Evolutionary conservation across 2,888 invertebrate species (phyloP).

Genomic region (Eilema depressum): DNA sequence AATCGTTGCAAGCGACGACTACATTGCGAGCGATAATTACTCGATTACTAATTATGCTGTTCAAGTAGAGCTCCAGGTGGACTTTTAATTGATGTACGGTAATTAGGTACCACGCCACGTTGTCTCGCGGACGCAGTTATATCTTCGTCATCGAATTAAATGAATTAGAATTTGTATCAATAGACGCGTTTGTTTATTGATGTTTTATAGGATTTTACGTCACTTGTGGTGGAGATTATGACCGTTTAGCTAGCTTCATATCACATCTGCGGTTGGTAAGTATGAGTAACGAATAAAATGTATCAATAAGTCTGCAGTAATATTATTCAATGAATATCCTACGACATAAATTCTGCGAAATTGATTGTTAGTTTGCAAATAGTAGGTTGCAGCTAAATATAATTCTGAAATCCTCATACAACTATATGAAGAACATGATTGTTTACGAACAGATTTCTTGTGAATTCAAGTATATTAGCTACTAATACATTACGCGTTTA

Average conservation of each 20-base stretch:
- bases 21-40: slow-evolving; percentile 18
- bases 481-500: not conserved
- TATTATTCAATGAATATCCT: slow-evolving; percentile 51
- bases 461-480: not conserved
- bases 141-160: slow-evolving; percentile 31
- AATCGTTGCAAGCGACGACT: slow-evolving; percentile 27
- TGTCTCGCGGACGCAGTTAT: slow-evolving; percentile 27
- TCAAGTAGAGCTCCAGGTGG: slow-evolving; percentile 10
- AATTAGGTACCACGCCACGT: slow-evolving; percentile 26
- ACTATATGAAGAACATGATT: slow-evolving; percentile 20
- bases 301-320: slow-evolving; percentile 40
- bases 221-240: not conserved
- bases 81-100: slow-evolving; percentile 22
- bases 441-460: slow-evolving; percentile 25
- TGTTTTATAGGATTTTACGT: slow-evolving; percentile 24
- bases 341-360: slow-evolving; percentile 43
- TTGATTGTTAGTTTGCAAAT: slow-evolving; percentile 34
- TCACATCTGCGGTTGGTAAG: slow-evolving; percentile 27
- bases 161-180: slow-evolving; percentile 32
- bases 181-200: slow-evolving; percentile 25
- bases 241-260: slow-evolving; percentile 14
- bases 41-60: slow-evolving; percentile 15
- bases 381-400: slow-evolving; percentile 40
- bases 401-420: slow-evolving; percentile 26
- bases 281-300: slow-evolving; percentile 26